Base-by-base conservation (phyloP, 2,888 invertebrate genomes). In the Fabriciana adippe region DNA sequence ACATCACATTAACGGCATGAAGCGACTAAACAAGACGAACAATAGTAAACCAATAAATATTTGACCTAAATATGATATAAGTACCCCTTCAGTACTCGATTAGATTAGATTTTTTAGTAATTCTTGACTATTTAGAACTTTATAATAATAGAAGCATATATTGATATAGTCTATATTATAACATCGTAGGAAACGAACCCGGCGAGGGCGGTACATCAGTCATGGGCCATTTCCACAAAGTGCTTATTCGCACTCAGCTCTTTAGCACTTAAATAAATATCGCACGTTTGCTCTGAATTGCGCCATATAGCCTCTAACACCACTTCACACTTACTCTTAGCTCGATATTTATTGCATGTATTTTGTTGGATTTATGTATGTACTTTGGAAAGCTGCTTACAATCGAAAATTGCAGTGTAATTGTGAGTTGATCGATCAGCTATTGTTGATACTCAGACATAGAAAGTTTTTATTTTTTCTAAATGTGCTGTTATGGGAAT, bases 261-360 rank as follows among this genome's bases (percentile, higher is more conserved):
- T 84, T 82, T 79, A 79, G 79, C 81, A 83, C 87, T 87, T 92
- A 90, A 92, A 92, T 92, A 92, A 92, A 92, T 92, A 92, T 81
- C 83, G 81, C 89, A 88, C 90, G 88, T 89, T 89, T 88, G 84
- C 77, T 84, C 86, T 80, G 84, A 87, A 89, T 89, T 88, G 84
- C 78, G 84, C 85, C 79, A 84, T 87, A 88, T 89, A 83, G 86
- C 85, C 80, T 76, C 84, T 83, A 87, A 91, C 90, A 90, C 85
- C 87, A 85, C 87, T 90, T 88, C 85, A 91, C 91, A 90, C 92
- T 92, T 87, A 83, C 85, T 81, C 77, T 75, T 75, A 76, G 78
- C 74, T 74, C 78, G 70, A 81, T 55, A 87, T 89, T 88, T 89
- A 90, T 89, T 73, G 72, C 73, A 69, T 67, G 73, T 72, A 59